Conservation (phyloP, 2,797 vertebrate genomes). For the Oreochromis mossambicus region DNA sequence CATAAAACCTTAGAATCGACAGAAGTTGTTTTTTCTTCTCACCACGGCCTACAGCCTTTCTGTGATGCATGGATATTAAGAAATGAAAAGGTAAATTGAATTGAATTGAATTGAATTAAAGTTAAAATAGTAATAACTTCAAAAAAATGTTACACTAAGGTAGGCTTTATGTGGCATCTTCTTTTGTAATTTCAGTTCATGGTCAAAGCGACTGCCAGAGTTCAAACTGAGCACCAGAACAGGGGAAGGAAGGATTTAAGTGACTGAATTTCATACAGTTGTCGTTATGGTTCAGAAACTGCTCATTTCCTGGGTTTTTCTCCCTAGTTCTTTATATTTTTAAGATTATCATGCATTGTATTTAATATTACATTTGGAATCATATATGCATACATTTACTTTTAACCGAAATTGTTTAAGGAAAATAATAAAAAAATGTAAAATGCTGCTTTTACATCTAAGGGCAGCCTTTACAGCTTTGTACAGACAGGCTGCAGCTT, state of each 20-base stretch:
- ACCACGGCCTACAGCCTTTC: neutral
- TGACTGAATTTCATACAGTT: rapidly evolving
- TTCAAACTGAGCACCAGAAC: neutral
- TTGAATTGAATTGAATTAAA: too few relatives aligned
- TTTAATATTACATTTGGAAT: neutral
- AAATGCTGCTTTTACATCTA: neutral
- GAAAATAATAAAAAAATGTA: neutral
- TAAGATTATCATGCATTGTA: neutral
- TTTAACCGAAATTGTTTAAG: neutral
- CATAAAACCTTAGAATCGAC: neutral
- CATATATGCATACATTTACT: neutral
- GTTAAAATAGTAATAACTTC: neutral
- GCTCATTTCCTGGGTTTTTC: neutral
- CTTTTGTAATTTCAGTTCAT: neutral
- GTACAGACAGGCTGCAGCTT: neutral
- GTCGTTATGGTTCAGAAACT: neutral
- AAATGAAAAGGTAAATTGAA: neutral
- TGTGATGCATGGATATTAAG: neutral
- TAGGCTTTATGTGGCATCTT: neutral
- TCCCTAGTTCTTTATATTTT: neutral
- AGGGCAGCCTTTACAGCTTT: neutral
- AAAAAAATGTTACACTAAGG: neutral
- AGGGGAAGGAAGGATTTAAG: neutral
- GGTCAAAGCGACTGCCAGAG: neutral
- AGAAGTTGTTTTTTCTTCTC: neutral